Evolutionary conservation across 1,140 invertebrate species (phyloP), one percentile per base, ranked within the genome.

Genomic region (Drosophila lacertosa): DNA sequence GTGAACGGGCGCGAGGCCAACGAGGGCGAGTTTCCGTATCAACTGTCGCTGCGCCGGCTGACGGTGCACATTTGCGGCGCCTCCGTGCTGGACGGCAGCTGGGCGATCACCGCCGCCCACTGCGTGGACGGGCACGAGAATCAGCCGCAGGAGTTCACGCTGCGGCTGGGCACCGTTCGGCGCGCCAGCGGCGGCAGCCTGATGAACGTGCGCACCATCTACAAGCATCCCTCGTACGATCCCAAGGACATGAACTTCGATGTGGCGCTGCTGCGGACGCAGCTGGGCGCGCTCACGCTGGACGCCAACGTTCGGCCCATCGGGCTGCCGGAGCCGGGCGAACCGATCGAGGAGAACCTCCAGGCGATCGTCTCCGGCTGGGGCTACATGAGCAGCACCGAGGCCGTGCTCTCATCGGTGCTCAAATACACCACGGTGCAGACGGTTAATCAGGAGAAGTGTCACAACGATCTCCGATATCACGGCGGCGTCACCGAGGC

Each of bases 31-130:
- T 89, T 83, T 16, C 83, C 83, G 0, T 81, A 78, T 37, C 80
- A 89, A 11, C 39, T 91, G 10, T 91, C 90, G 0, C 50, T 91
- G 10, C 80, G 90, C 1, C 77, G 82, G 2, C 74, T 76, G 18
- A 72, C 80, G 1, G 59, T 86, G 0, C 90, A 91, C 37, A 83
- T 90, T n/a, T 91, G 91, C 44, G 91, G 91, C 0, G 91, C 90
- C 13, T 75, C 91, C 4, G 74, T 91, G 13, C 48, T 91, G n/a
- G 74, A 77, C 51, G 65, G 67, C 2, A 70, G 67, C 6, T 91
- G 90, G 89, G 88, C 90, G 4, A 83, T 91, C n/a, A 91, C 91
- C 2, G 91, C 91, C 6, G 89, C 91, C 5, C 91, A 91, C 26
- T 91, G 91, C 53, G 44, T 91, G 6, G 77, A 89, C 39, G 76